phyloP scores from a whole-genome alignment of 2,113 vertebrate genomes.

The Aspiorhynchus laticeps region DNA sequence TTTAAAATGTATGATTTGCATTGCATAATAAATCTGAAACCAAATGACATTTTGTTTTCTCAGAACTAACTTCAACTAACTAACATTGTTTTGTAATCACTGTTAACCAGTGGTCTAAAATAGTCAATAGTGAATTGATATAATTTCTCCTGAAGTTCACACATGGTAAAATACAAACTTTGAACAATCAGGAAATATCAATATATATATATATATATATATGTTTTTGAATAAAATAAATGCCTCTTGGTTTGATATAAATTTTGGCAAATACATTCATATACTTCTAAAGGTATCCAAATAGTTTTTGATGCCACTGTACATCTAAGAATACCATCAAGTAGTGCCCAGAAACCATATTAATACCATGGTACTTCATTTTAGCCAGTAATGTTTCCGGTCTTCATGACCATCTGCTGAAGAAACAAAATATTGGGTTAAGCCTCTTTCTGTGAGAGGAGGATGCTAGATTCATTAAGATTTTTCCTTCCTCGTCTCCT shows the following conservation, averaged over 20 bases:
- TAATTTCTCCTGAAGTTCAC: neutral
- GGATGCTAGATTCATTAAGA: constrained; percentile 78
- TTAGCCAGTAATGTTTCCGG: neutral
- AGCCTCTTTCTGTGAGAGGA: constrained; percentile 70
- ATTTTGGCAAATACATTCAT: too few relatives aligned
- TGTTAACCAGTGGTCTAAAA: neutral
- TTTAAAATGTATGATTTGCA: neutral
- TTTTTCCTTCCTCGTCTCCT: constrained; percentile 70
- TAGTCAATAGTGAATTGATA: neutral
- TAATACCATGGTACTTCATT: neutral
- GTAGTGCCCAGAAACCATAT: neutral
- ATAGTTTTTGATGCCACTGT: neutral
- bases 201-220: too few relatives aligned
- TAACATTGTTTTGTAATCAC: neutral
- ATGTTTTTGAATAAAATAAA: too few relatives aligned
- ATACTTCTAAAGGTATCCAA: too few relatives aligned
- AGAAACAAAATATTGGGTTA: constrained; percentile 25
- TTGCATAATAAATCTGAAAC: neutral
- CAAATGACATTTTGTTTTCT: neutral
- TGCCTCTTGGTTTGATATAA: too few relatives aligned
- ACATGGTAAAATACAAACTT: too few relatives aligned
- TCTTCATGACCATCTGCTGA: neutral
- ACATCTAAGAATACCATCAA: neutral
- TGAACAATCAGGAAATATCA: too few relatives aligned
- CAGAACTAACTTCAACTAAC: neutral